These are phyloP conservation scores for Mesochorus sp. DNA, from an alignment of 2,888 invertebrate species.

Conservation along the genomic window DNA sequence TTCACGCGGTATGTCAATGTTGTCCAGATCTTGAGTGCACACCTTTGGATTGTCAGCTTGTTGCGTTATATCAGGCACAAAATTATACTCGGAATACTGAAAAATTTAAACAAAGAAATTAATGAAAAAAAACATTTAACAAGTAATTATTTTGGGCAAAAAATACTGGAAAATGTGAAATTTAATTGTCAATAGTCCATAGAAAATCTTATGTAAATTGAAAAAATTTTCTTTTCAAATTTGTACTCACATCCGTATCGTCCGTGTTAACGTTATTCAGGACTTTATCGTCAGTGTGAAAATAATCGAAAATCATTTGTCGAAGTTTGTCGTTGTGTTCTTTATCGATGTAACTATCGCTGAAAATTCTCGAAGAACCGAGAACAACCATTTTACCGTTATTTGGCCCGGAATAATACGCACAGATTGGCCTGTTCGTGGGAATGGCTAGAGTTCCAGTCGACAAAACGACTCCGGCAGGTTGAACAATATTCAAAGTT, in stretches of 20 bases:
- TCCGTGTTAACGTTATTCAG: conserved; percentile 87
- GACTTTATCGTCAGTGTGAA: conserved; percentile 83
- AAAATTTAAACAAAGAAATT: conserved; percentile 56
- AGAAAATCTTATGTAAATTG: too few relatives aligned
- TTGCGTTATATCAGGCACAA: conserved; percentile 93
- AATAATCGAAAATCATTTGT: conserved; percentile 93
- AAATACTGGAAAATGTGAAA: neutral
- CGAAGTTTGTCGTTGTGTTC: conserved; percentile 96
- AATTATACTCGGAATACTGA: conserved; percentile 94
- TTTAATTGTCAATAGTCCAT: neutral
- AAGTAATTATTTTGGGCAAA: too few relatives aligned
- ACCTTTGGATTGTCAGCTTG: conserved; percentile 91
- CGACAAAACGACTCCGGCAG: conserved; percentile 93
- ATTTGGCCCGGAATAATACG: conserved; percentile 87
- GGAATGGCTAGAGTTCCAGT: conserved; percentile 97
- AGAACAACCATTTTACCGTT: conserved; percentile 92
- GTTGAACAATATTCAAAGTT: conserved; percentile 95
- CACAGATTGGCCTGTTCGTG: conserved; percentile 94
- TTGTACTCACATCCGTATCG: conserved; percentile 91
- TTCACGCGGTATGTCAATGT: conserved; percentile 88
- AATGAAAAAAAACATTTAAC: too few relatives aligned
- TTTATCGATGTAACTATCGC: conserved; percentile 95
- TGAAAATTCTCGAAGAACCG: conserved; percentile 96
- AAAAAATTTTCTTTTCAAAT: too few relatives aligned
- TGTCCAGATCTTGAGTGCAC: conserved; percentile 89